phyloP scores from a whole-genome alignment of 2,113 vertebrate species.

The Morone chrysops region DNA sequence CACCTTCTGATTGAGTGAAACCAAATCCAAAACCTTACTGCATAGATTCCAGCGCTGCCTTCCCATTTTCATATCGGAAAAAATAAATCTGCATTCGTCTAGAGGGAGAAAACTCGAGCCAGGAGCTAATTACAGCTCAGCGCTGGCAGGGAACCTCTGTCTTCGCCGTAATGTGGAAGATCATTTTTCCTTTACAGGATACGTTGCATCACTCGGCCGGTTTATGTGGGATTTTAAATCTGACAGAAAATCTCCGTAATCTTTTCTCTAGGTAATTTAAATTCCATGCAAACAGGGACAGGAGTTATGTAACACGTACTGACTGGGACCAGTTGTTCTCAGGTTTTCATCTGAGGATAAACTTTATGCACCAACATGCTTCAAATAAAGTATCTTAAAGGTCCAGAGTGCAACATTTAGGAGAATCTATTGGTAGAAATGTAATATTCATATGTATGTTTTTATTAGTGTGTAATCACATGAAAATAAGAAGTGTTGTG shows the following conservation, averaged over 20 bases:
- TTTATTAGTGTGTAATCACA: too few species aligned
- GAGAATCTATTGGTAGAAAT: too few species aligned
- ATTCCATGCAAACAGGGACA: conserved; percentile 11
- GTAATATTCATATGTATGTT: too few species aligned
- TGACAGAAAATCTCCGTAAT: conserved; percentile 22
- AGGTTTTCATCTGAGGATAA: background rate
- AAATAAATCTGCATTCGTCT: conserved; percentile 14
- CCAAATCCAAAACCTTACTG: conserved; percentile 13
- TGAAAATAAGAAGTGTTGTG: too few species aligned
- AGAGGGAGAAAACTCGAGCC: conserved; percentile 17
- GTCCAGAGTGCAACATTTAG: too few species aligned
- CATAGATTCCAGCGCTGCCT: conserved; percentile 6
- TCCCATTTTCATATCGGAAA: conserved; percentile 36
- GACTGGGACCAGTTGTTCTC: background rate
- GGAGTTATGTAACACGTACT: conserved; percentile 16
- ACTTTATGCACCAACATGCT: background rate
- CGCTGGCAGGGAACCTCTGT: conserved; percentile 15
- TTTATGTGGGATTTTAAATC: conserved; percentile 20
- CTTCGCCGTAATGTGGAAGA: conserved; percentile 18
- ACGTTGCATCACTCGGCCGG: conserved; percentile 16
- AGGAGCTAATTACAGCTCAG: conserved; percentile 40
- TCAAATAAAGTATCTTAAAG: too few species aligned
- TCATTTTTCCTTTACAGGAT: conserved; percentile 31
- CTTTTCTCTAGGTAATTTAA: conserved; percentile 5
- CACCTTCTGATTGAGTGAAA: background rate